Percentiles rank a stretch among this genome's conserved stretches.
Conservation (phyloP, 2,113 vertebrate genomes). For the Pangasianodon hypophthalmus region DNA sequence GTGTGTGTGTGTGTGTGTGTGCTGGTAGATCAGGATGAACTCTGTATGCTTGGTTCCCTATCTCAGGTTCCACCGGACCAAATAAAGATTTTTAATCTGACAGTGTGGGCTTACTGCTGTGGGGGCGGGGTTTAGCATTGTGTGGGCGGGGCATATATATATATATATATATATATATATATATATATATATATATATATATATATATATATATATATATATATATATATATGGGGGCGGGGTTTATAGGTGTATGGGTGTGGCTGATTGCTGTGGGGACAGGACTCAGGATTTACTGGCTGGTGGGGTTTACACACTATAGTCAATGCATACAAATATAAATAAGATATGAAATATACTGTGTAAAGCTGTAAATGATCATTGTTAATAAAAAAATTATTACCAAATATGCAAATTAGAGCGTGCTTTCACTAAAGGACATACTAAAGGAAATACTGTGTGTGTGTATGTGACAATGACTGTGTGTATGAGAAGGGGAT, state of each 20-base stretch:
- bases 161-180: no score
- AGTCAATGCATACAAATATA: not conserved
- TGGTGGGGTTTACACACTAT: not conserved
- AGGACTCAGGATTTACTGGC: not conserved
- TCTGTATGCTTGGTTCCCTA: slow-evolving; percentile 87
- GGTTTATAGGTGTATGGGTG: not conserved
- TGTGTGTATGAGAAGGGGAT: not conserved
- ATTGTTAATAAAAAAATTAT: slow-evolving; percentile 14
- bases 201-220: no score
- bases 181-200: no score
- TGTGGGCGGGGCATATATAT: not conserved
- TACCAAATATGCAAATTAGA: not conserved
- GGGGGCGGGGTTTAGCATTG: not conserved
- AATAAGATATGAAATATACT: not conserved
- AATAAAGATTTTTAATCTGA: slow-evolving; percentile 87
- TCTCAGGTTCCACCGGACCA: slow-evolving; percentile 99
- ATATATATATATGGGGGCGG: no score
- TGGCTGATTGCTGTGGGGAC: not conserved
- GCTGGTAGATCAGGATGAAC: slow-evolving; percentile 71
- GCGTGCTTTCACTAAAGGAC: not conserved
- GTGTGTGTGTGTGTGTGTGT: not conserved
- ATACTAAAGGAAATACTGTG: no score
- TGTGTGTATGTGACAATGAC: not conserved
- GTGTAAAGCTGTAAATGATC: slow-evolving; percentile 18
- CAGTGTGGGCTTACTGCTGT: slow-evolving; percentile 30